Percentiles rank a stretch among this genome's conserved stretches.
phyloP scores from a whole-genome alignment of 2,113 vertebrate genomes.

The Xiphophorus maculatus region DNA sequence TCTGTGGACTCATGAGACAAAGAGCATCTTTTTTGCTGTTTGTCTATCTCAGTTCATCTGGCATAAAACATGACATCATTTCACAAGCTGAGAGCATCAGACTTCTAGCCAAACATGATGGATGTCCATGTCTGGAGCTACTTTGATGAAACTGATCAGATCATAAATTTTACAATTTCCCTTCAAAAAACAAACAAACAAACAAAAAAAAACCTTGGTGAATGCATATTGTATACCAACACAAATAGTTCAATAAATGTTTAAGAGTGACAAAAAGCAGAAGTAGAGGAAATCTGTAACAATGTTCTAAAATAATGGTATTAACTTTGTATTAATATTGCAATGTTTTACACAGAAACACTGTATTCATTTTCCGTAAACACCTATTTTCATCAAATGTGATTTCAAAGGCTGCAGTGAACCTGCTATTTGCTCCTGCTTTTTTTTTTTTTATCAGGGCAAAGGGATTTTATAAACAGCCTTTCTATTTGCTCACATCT shows the following conservation, averaged over 20 bases:
- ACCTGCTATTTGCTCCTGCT: background rate
- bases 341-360: background rate
- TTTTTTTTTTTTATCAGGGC: background rate
- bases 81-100: background rate
- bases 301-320: background rate
- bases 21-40: too few relatives aligned
- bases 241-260: background rate
- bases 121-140: background rate
- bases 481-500: background rate
- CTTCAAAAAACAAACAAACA: too few relatives aligned
- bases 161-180: background rate
- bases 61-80: background rate
- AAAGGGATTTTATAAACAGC: background rate
- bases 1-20: background rate
- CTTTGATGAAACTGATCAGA: background rate
- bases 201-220: too few relatives aligned
- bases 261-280: background rate
- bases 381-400: background rate
- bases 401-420: background rate
- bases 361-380: background rate
- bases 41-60: too few relatives aligned
- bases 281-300: background rate
- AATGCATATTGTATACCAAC: background rate
- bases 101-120: background rate
- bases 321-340: background rate